Base-by-base conservation (phyloP, 2,888 invertebrate genomes). In the Hipparchia semele region DNA sequence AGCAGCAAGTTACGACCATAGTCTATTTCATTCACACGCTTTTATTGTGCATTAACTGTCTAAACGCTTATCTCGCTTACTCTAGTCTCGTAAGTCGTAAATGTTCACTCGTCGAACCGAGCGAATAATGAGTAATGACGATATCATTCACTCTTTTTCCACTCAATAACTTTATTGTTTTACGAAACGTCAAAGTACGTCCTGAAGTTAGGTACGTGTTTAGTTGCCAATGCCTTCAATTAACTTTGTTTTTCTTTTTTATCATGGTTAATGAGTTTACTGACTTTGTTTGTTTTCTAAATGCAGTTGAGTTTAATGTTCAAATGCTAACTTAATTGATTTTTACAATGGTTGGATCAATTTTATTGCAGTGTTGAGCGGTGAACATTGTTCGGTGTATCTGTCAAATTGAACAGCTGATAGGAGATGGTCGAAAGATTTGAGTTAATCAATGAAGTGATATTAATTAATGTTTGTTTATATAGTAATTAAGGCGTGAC, bases 351-450 rank as follows among this genome's bases (percentile, higher is more conserved):
- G 2, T 39, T 39, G 39, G 5, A 5, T 39, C 39, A 5, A 39
- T 39, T 39, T 5, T 5, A 54, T 5, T n/a, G 12, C 12, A 12
- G 5, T 53, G 12, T 10, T 12, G 12, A 12, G 53, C 6, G n/a
- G 54, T 12, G 4, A 7, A 23, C 58, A n/a, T 2, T 56, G 7
- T 73, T 33, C 7, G 45, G 13, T 72, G 56, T 56, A 74, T 54
- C 75, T 81, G 80, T 79, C 78, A 80, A 79, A 79, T 77, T 77
- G 68, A 83, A 79, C 84, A 84, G 84, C 84, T 84, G 84, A 83
- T 82, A 58, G 64, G 61, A 73, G 65, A 76, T 61, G 64, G 60
- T n/a, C 39, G 23, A 54, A 53, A 65, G 5, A 23, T 23, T 23
- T 23, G 23, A 0, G 23, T 23, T 23, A 54, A 58, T 10, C n/a